Evolutionary conservation across 2,888 invertebrate genomes (phyloP).

Genomic region (Synergus umbraculus): DNA sequence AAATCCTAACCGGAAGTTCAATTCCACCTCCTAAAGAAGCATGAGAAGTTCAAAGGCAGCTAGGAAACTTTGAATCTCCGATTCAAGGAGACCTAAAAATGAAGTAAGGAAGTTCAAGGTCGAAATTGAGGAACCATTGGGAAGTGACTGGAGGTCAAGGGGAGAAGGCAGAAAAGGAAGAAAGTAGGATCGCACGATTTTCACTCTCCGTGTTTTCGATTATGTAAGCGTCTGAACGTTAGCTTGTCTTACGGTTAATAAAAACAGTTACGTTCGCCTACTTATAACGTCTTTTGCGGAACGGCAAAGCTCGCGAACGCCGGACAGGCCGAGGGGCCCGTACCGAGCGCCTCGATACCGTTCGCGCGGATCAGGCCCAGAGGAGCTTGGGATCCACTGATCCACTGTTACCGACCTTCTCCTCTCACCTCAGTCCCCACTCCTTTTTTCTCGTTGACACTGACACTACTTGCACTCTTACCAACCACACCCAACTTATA

Average conservation of each 20-base stretch:
- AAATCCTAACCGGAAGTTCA: no score
- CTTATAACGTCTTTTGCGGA: conserved; percentile 62
- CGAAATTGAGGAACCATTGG: not conserved
- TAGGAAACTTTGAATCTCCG: no score
- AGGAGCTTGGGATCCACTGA: conserved; percentile 55
- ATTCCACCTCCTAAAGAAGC: no score
- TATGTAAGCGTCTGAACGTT: conserved; percentile 69
- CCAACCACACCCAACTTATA: conserved; percentile 3
- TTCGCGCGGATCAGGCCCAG: conserved; percentile 32
- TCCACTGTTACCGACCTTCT: conserved; percentile 56
- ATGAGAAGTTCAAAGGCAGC: no score
- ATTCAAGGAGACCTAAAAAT: no score
- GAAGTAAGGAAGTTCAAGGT: not conserved
- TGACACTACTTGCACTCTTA: not conserved
- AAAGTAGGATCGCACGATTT: conserved; percentile 75
- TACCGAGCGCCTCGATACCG: conserved; percentile 28
- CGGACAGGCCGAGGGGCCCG: not conserved
- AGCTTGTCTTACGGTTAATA: conserved; percentile 71
- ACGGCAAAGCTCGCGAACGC: not conserved
- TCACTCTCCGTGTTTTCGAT: conserved; percentile 76
- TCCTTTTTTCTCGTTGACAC: conserved; percentile 16
- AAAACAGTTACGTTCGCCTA: conserved; percentile 74
- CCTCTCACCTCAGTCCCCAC: conserved; percentile 40
- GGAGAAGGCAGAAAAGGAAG: conserved; percentile 58
- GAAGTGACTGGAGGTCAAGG: conserved; percentile 41